A percentile compares a stretch with the other conserved stretches of the same genome.
Evolutionary conservation across 2,797 vertebrate species (phyloP).

Genomic region (Microcaecilia unicolor): DNA sequence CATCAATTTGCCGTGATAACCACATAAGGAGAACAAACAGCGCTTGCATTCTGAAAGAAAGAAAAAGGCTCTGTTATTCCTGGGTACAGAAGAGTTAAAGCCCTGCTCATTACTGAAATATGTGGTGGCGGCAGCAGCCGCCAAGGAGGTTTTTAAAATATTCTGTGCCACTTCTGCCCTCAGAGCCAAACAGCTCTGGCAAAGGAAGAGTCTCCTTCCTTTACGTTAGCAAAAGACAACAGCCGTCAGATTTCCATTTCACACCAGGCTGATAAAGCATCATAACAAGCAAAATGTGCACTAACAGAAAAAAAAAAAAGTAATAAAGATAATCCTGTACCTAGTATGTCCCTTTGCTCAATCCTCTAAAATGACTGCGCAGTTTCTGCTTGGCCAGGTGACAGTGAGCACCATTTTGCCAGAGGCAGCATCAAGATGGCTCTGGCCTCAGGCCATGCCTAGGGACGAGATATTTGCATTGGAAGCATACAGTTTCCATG

Average conservation of each 20-base stretch:
- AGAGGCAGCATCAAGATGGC: not conserved
- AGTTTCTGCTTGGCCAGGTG: too few relatives aligned
- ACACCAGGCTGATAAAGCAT: conserved; percentile 27
- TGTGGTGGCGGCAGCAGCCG: conserved; percentile 13
- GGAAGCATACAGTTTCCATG: not conserved
- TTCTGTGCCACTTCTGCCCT: conserved; percentile 4
- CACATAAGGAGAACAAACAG: conserved; percentile 22
- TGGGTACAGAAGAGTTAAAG: conserved; percentile 28
- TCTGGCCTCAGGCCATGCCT: conserved; percentile 7
- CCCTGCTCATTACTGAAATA: conserved; percentile 20
- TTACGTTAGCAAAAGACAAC: conserved; percentile 12
- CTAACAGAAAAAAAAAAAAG: too few relatives aligned
- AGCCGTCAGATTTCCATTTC: conserved; percentile 32
- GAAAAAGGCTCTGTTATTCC: conserved; percentile 7
- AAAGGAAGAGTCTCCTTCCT: conserved; percentile 16
- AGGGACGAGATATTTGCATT: conserved; percentile 4
- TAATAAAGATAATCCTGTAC: too few relatives aligned
- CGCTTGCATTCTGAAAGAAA: conserved; percentile 24
- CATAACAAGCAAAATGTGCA: too few relatives aligned
- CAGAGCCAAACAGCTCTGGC: conserved; percentile 11
- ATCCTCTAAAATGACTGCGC: too few relatives aligned
- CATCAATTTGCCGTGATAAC: conserved; percentile 43
- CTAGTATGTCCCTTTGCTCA: too few relatives aligned
- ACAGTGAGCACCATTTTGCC: not conserved
- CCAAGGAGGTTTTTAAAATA: conserved; percentile 16